A percentile compares a stretch with the other conserved stretches of the same genome.
These are phyloP conservation scores for Erythrocercus mccallii DNA, from an alignment of 2,113 vertebrate genomes.

Conservation along the genomic window DNA sequence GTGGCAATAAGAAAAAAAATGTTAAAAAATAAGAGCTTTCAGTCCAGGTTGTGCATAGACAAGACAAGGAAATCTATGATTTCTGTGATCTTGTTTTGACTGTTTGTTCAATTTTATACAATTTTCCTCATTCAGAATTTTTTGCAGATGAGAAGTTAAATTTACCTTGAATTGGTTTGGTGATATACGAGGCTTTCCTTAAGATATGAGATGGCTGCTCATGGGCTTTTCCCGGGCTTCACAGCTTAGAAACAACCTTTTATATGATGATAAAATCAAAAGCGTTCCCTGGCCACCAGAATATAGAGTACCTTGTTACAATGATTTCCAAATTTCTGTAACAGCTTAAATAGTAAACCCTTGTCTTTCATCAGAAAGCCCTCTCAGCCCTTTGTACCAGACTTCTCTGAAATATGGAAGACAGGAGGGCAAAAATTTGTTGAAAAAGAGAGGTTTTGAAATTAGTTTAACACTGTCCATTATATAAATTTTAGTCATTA, in stretches of 20 bases:
- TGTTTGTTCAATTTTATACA: neutral
- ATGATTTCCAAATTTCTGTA: neutral
- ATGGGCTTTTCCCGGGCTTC: neutral
- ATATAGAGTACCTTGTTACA: neutral
- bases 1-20: neutral
- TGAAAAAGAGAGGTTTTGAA: fast-evolving
- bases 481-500: neutral
- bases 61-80: neutral
- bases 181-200: neutral
- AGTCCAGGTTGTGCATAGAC: neutral
- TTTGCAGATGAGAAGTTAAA: neutral
- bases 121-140: neutral
- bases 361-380: neutral
- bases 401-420: neutral
- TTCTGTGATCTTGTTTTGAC: neutral
- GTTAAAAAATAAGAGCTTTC: neutral
- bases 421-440: fast-evolving
- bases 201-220: neutral
- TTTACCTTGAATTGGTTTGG: neutral
- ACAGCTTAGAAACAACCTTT: neutral
- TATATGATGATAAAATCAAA: neutral
- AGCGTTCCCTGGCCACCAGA: neutral
- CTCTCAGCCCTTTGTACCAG: neutral
- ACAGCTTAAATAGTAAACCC: neutral
- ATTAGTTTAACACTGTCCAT: neutral